Evolutionary conservation across 1,140 invertebrate genomes (phyloP).

Genomic region (Scaptomyza hsui): DNA sequence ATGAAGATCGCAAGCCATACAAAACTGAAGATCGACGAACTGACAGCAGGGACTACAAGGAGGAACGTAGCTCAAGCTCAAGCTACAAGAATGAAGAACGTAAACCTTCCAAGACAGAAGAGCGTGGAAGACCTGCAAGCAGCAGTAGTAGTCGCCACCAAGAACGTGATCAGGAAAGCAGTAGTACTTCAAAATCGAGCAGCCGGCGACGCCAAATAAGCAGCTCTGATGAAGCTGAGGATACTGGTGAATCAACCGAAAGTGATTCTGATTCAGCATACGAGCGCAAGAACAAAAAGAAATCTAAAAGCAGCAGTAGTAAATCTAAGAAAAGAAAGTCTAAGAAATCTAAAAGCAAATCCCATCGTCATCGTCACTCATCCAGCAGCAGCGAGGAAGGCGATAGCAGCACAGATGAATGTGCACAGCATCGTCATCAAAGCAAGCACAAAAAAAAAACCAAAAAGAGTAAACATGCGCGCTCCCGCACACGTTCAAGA

Average conservation of each 20-base stretch:
- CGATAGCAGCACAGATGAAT: constrained; percentile 34
- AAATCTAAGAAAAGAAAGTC: constrained; percentile 67
- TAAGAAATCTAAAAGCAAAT: constrained; percentile 67
- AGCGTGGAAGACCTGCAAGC: constrained; percentile 9
- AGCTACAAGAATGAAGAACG: constrained; percentile 31
- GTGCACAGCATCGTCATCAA: constrained; percentile 34
- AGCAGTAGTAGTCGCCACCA: constrained; percentile 22
- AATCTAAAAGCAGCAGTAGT: constrained; percentile 49
- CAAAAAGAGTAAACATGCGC: constrained; percentile 77
- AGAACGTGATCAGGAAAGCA: constrained; percentile 26
- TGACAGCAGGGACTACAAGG: constrained; percentile 23
- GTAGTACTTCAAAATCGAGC: constrained; percentile 37
- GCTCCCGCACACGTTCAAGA: constrained; percentile 70
- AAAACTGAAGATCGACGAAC: constrained; percentile 29
- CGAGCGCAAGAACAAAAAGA: constrained; percentile 68
- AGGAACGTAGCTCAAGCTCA: constrained; percentile 14
- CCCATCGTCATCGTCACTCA: constrained; percentile 16
- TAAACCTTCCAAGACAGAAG: constrained; percentile 26
- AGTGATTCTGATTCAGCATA: constrained; percentile 72
- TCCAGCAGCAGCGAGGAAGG: constrained; percentile 30
- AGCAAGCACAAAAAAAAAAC: constrained; percentile 80
- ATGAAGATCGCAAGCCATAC: constrained; percentile 42
- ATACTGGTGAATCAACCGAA: constrained; percentile 69
- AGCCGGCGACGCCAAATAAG: constrained; percentile 36
- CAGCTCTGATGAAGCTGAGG: constrained; percentile 67